Conservation (phyloP, 2,113 vertebrate species). For the Columba livia region DNA sequence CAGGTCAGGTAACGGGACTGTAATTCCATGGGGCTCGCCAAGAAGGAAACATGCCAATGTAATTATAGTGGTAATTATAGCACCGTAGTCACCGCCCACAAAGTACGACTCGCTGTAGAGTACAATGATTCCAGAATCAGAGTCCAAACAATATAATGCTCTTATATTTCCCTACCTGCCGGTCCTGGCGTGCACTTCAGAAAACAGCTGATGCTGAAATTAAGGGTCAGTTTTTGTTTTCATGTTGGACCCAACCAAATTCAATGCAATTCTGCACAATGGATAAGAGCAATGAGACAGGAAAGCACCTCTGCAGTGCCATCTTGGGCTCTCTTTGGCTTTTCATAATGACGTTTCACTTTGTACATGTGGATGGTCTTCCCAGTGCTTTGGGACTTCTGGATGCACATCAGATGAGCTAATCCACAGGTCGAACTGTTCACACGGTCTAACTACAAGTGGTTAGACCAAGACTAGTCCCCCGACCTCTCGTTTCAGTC, state of each 20-base stretch:
- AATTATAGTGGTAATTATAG: conserved; percentile 67
- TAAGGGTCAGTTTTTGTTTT: background rate
- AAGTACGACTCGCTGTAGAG: background rate
- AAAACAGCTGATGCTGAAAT: background rate
- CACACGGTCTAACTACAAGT: background rate
- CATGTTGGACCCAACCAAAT: background rate
- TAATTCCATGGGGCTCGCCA: conserved; percentile 27
- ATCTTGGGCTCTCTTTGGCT: background rate
- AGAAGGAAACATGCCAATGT: conserved; percentile 53
- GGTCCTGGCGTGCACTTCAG: background rate
- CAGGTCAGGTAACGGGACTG: conserved; percentile 53
- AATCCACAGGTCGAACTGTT: background rate
- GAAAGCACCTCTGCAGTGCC: background rate
- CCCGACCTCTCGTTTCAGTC: background rate
- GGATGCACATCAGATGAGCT: background rate
- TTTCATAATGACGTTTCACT: background rate
- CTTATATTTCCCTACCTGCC: background rate
- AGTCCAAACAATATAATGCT: conserved; percentile 4
- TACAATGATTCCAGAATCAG: conserved; percentile 41
- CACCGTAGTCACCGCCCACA: conserved; percentile 58
- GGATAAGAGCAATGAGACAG: background rate
- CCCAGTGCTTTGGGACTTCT: background rate
- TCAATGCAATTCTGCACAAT: background rate
- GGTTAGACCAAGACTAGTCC: too few species aligned
- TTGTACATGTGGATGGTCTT: rapidly evolving